Evolutionary conservation across 2,888 invertebrate genomes (phyloP).

Genomic region (Phyllotreta cruciferae): DNA sequence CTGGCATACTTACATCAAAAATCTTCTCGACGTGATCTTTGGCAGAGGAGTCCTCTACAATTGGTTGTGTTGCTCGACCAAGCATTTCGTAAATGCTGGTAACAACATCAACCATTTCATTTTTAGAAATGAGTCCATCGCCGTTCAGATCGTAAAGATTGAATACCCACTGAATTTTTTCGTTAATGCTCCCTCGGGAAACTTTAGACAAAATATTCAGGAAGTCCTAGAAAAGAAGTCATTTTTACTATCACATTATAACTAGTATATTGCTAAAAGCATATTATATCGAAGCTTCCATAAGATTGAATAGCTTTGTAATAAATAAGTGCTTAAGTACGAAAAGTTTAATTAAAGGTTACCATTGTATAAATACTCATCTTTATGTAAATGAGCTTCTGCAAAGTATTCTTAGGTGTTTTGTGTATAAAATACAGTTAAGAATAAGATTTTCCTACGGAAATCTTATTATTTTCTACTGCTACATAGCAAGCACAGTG

Average conservation of each 20-base stretch:
- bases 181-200: slow-evolving; percentile 82
- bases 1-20: slow-evolving; percentile 73
- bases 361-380: too few species aligned
- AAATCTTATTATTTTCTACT: slow-evolving; percentile 13
- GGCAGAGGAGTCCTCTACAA: slow-evolving; percentile 74
- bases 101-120: slow-evolving; percentile 85
- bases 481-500: slow-evolving; percentile 14
- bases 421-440: slow-evolving; percentile 9
- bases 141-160: slow-evolving; percentile 86
- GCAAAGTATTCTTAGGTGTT: neutral
- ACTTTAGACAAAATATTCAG: slow-evolving; percentile 83
- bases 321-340: neutral
- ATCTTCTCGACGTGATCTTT: slow-evolving; percentile 86
- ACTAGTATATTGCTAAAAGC: neutral
- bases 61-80: slow-evolving; percentile 78
- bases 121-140: slow-evolving; percentile 83
- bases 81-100: slow-evolving; percentile 87
- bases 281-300: too few species aligned
- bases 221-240: slow-evolving; percentile 72
- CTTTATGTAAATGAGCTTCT: too few species aligned
- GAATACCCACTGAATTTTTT: slow-evolving; percentile 90
- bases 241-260: slow-evolving; percentile 1
- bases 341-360: neutral
- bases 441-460: neutral
- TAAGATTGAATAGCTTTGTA: neutral